phyloP scores from a whole-genome alignment of 2,797 vertebrate species.

The Carduelis carduelis region DNA sequence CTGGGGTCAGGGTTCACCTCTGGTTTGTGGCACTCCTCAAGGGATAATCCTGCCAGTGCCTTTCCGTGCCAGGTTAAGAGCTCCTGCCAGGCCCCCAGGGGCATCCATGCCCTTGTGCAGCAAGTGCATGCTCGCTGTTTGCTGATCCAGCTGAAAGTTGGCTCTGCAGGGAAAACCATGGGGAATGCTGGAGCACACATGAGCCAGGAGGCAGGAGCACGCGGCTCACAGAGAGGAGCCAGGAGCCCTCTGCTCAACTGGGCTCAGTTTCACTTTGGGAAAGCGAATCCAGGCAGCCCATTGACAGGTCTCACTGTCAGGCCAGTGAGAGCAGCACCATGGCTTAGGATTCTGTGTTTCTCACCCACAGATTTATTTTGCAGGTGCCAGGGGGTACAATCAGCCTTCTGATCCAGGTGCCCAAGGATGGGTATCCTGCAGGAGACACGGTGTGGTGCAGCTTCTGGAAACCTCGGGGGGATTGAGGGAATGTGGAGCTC shows the following conservation, averaged over 20 bases:
- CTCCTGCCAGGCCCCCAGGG: neutral
- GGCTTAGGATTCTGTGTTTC: neutral
- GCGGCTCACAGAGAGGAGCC: rapidly evolving
- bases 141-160: neutral
- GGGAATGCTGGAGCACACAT: rapidly evolving
- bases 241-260: neutral
- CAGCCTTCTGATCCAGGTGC: no score
- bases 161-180: neutral
- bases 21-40: neutral
- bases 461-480: neutral
- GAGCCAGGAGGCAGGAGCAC: neutral
- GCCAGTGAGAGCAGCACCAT: neutral
- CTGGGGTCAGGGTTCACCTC: neutral
- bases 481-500: rapidly evolving
- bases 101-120: neutral
- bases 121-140: rapidly evolving
- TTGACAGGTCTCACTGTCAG: rapidly evolving
- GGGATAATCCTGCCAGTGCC: neutral
- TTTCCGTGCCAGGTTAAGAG: neutral
- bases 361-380: neutral
- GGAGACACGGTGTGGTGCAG: rapidly evolving
- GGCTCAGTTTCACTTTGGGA: neutral
- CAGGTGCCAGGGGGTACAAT: neutral
- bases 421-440: neutral
- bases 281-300: neutral